phyloP scores from a whole-genome alignment of 2,113 vertebrate species.

The Budorcas taxicolor region DNA sequence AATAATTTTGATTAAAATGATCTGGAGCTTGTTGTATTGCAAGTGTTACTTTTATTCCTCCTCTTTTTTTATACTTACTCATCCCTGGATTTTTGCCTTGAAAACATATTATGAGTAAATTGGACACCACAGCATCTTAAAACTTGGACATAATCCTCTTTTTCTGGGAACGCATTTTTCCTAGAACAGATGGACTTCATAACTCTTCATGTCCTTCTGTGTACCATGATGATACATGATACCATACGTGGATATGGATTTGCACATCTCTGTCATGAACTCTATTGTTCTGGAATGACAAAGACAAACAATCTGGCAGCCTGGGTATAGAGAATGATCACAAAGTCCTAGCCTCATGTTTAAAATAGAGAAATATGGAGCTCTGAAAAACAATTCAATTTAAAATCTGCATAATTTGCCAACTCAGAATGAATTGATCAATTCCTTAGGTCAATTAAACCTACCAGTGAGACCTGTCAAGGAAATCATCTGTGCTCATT shows the following conservation, averaged over 20 bases:
- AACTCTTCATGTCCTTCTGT: background rate
- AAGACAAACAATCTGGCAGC: background rate
- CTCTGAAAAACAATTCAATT: background rate
- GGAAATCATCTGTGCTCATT: background rate
- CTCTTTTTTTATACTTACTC: background rate
- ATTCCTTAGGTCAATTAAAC: background rate
- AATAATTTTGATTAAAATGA: constrained; percentile 64
- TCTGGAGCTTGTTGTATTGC: background rate
- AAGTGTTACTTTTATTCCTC: constrained; percentile 9
- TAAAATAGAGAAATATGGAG: background rate
- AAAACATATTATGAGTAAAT: background rate
- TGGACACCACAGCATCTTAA: background rate
- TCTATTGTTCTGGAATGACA: background rate
- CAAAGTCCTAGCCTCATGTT: background rate
- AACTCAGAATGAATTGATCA: background rate
- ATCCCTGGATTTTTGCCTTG: constrained; percentile 1
- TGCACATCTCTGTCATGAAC: background rate
- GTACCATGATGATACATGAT: background rate
- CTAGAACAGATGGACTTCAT: background rate
- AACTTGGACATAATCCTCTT: background rate
- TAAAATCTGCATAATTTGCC: background rate
- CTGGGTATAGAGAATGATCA: background rate
- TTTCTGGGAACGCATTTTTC: background rate
- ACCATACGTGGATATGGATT: background rate
- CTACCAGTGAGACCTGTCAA: background rate